These are phyloP conservation scores for Idaea biselata DNA, from an alignment of 2,888 invertebrate species.

Conservation along the genomic window DNA sequence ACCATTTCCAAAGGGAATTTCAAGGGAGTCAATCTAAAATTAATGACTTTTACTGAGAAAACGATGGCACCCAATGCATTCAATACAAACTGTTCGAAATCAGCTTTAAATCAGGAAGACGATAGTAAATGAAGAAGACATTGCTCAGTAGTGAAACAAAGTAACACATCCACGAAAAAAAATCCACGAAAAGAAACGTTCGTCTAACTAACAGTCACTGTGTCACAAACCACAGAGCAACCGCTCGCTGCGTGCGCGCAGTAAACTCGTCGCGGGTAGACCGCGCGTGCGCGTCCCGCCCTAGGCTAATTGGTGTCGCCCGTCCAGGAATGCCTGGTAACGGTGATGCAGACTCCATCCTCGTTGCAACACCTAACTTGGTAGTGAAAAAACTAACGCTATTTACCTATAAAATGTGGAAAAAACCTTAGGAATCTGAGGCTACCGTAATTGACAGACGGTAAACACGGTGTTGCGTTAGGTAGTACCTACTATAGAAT, in stretches of 20 bases:
- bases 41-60: too few species aligned
- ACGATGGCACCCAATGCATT: too few species aligned
- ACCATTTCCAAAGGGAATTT: too few species aligned
- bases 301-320: slow-evolving; percentile 57
- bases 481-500: not conserved
- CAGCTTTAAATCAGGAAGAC: too few species aligned
- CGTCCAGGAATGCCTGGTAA: slow-evolving; percentile 32
- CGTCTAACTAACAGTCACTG: not conserved
- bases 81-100: too few species aligned
- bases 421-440: not conserved
- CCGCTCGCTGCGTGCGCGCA: slow-evolving; percentile 19
- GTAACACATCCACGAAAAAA: too few species aligned
- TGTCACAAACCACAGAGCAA: not conserved
- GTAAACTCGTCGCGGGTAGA: slow-evolving; percentile 38
- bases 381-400: slow-evolving; percentile 3
- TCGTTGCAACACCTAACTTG: slow-evolving; percentile 13
- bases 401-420: not conserved
- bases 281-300: slow-evolving; percentile 48
- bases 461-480: not conserved
- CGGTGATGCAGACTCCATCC: slow-evolving; percentile 29
- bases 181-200: too few species aligned
- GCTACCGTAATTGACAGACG: not conserved
- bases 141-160: too few species aligned
- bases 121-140: too few species aligned
- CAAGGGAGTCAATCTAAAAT: too few species aligned